Evolutionary conservation across 2,888 invertebrate species (phyloP).

Genomic region (Podabrus alpinus): DNA sequence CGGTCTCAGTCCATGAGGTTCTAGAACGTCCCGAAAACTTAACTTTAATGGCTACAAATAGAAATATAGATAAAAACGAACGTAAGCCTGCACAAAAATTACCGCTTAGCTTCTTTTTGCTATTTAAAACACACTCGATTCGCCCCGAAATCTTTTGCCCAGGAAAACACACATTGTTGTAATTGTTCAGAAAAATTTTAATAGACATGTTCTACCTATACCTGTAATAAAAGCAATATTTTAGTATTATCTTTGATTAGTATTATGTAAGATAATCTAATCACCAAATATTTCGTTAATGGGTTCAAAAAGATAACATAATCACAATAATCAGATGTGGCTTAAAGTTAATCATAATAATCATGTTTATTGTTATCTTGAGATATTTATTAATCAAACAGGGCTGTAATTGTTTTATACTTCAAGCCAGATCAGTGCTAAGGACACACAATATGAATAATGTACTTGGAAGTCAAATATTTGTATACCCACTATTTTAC

Average conservation of each 20-base stretch:
- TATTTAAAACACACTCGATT: conserved; percentile 15
- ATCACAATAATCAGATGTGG: no score
- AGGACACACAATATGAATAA: no score
- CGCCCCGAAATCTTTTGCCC: conserved; percentile 29
- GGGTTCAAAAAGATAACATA: no score
- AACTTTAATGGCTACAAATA: conserved; percentile 19
- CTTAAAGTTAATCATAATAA: no score
- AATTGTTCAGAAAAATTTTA: conserved; percentile 42
- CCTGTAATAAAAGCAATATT: no score
- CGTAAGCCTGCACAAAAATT: background rate
- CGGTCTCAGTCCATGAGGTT: conserved; percentile 19
- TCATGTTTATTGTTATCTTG: no score
- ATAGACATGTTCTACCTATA: background rate
- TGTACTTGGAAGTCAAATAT: no score
- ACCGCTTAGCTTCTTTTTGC: conserved; percentile 21
- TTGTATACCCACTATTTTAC: no score
- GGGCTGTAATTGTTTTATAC: no score
- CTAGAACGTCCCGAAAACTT: conserved; percentile 18
- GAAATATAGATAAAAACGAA: background rate
- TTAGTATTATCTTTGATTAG: no score
- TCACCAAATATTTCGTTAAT: background rate
- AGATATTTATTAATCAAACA: no score
- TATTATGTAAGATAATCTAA: background rate
- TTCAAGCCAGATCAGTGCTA: no score
- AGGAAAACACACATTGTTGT: conserved; percentile 26